Evolutionary conservation across 1,140 invertebrate species (phyloP), one percentile per base, ranked within the genome.

Genomic region (Hermatobates lingyangjiaoensis): DNA sequence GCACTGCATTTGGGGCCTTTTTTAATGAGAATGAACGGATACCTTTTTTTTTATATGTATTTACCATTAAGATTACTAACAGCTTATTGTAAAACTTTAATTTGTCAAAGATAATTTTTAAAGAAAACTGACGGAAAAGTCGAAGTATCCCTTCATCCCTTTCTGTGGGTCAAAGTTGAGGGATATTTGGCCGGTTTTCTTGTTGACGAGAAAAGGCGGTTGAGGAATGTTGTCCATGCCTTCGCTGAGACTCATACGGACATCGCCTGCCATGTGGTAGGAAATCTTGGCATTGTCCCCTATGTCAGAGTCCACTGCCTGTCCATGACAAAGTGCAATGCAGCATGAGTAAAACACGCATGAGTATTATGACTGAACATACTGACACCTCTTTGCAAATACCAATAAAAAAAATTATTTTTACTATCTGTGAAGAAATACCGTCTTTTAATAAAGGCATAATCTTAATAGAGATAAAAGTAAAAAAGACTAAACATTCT

Each of bases 111-210:
- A n/a, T n/a, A n/a, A 49, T 18, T 24, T 24, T 26, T 14, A 48
- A 48, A 48, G 5, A 14, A 12, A 10, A 48, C 14, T 57, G 62
- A 83, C 80, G 71, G 81, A 80, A 60, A 95, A 92, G 63, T 91
- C 84, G 66, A 95, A 95, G 64, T 94, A 94, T 47, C 92, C 92
- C 65, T 93, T 93, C 91, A 95, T 94, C 48, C 85, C 83, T 60
- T 85, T 84, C 62, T 94, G 90, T 18, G 91, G 91, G 68, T 94
- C 90, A 63, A 94, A 95, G 67, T 94, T 94, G 1, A 95, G 70
- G 45, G 76, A 78, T 2, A 97, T 75, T 1, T 78, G 79, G 1
- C 91, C 92, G 7, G 86, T 83, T 5, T 79, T 71, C 45, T 68
- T 66, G 54, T 92, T 80, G 0, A 96, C 75, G 0, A 87, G 62